Conservation (phyloP, 2,797 vertebrate species). For the Hirundo rustica region DNA sequence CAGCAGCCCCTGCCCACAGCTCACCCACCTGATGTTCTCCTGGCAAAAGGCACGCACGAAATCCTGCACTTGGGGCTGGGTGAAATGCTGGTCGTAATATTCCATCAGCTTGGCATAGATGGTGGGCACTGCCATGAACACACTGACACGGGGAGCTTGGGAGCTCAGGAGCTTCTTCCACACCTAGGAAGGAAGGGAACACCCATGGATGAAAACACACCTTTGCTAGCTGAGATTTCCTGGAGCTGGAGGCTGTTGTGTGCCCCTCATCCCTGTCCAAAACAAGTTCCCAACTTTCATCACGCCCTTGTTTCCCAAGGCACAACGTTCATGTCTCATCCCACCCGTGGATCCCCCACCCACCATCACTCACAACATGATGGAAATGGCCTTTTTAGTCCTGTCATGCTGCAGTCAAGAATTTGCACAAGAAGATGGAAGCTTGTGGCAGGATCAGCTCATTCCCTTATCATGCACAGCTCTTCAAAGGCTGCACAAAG, state of each 20-base stretch:
- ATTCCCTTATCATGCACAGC: neutral
- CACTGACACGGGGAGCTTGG: conserved; percentile 77
- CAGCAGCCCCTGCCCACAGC: neutral
- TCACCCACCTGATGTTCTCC: conserved; percentile 86
- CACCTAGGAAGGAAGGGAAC: conserved; percentile 76
- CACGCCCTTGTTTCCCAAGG: neutral
- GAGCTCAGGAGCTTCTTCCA: conserved; percentile 84
- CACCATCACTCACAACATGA: neutral
- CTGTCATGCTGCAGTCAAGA: neutral
- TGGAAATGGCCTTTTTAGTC: neutral
- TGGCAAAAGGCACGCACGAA: conserved; percentile 86
- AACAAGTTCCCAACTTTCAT: neutral
- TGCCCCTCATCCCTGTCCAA: neutral
- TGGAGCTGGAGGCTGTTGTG: neutral
- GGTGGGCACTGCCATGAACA: conserved; percentile 97
- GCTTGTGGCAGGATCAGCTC: neutral
- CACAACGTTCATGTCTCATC: neutral
- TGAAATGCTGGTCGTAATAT: conserved; percentile 84
- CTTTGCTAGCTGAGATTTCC: neutral
- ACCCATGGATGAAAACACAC: neutral
- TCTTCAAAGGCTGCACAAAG: neutral
- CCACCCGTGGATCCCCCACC: neutral
- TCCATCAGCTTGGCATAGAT: conserved; percentile 90
- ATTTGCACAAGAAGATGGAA: neutral
- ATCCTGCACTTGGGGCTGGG: conserved; percentile 83